Percentiles rank a stretch among this genome's conserved stretches.
phyloP scores from a whole-genome alignment of 2,888 invertebrate species.

The Leptinotarsa haldemani region DNA sequence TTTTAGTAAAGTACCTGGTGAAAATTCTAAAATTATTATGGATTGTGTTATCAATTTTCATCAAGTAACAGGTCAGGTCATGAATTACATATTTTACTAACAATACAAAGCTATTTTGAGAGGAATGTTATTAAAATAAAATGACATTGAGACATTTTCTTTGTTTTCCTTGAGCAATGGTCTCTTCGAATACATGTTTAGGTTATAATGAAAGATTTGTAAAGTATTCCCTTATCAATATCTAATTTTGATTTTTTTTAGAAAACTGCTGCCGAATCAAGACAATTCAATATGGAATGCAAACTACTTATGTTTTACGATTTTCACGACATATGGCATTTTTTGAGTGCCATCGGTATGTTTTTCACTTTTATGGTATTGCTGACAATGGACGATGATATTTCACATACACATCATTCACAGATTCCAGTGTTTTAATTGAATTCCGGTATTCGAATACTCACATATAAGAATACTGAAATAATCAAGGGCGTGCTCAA shows the following conservation, averaged over 20 bases:
- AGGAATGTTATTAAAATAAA: too few relatives aligned
- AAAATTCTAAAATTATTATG: too few relatives aligned
- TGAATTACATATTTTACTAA: neutral
- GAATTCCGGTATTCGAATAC: too few relatives aligned
- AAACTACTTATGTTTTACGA: constrained; percentile 80
- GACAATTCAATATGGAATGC: constrained; percentile 79
- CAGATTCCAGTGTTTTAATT: constrained; percentile 80
- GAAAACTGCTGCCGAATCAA: constrained; percentile 80
- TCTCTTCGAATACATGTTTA: too few relatives aligned
- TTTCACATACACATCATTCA: constrained; percentile 74
- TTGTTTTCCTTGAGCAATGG: neutral
- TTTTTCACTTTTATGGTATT: constrained; percentile 87
- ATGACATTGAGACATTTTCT: neutral
- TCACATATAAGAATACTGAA: too few relatives aligned
- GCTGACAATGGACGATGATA: constrained; percentile 82
- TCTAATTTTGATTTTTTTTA: constrained; percentile 56
- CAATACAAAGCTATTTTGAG: neutral
- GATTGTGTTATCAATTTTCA: too few relatives aligned
- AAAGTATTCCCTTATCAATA: neutral
- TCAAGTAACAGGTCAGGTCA: too few relatives aligned
- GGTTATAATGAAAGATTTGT: neutral
- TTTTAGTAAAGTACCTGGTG: too few relatives aligned
- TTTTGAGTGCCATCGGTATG: constrained; percentile 81
- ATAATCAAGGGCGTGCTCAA: too few relatives aligned
- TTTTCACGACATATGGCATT: constrained; percentile 88